A percentile compares a stretch with the other conserved stretches of the same genome.
phyloP scores from a whole-genome alignment of 1,140 invertebrate genomes.

The Drosophila dunni region DNA sequence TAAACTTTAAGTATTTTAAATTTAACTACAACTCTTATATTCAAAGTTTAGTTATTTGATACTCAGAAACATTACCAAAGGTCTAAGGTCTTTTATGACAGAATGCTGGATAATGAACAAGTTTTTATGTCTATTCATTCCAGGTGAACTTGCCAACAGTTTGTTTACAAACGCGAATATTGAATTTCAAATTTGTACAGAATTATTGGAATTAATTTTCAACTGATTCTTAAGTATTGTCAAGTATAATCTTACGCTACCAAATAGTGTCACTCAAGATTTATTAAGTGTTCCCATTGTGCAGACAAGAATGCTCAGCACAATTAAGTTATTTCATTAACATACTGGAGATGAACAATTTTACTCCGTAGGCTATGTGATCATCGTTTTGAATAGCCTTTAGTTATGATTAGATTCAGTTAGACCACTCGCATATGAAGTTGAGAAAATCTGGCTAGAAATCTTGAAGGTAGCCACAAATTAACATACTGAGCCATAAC shows the following conservation, averaged over 20 bases:
- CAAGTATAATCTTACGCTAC: conserved; percentile 10
- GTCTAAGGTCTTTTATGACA: too few relatives aligned
- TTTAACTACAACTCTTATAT: too few relatives aligned
- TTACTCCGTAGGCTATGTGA: conserved; percentile 23
- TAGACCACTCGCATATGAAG: conserved; percentile 14
- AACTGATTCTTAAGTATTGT: neutral
- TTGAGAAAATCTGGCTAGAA: conserved; percentile 29
- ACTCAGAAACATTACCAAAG: too few relatives aligned
- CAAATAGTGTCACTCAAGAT: conserved; percentile 12
- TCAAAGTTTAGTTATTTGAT: too few relatives aligned
- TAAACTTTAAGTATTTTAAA: too few relatives aligned
- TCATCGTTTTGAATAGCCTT: conserved; percentile 40
- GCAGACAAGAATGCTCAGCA: conserved; percentile 20
- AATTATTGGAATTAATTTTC: conserved; percentile 5
- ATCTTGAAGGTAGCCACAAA: conserved; percentile 40
- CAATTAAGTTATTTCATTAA: conserved; percentile 42
- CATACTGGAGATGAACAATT: conserved; percentile 14
- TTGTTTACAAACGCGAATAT: conserved; percentile 1
- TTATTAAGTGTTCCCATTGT: conserved; percentile 25
- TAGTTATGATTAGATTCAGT: conserved; percentile 4
- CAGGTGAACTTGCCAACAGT: neutral
- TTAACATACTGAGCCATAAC: conserved; percentile 39
- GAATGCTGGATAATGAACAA: neutral
- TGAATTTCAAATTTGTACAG: conserved; percentile 6
- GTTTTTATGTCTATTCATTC: neutral